Base-by-base conservation (phyloP, 2,113 vertebrate species). In the Hydropotes inermis region DNA sequence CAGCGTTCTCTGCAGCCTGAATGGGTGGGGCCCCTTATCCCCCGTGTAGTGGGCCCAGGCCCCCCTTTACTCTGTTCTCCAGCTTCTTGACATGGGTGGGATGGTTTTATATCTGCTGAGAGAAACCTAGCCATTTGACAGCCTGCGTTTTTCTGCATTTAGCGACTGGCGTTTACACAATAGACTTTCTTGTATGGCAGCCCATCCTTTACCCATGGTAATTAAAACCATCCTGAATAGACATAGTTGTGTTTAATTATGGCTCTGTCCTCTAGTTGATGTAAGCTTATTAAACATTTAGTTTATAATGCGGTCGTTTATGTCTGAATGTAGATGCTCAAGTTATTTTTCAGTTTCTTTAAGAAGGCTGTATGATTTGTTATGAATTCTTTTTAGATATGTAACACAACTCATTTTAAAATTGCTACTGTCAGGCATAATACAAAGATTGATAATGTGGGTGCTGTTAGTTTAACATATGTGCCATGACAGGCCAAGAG, bases 131-230 rank as follows among this genome's bases (percentile, higher is more conserved):
- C 86, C 27, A 39, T 89, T 95, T 81, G 85, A 67, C 79, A 97
- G 76, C 83, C 25, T 95, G 11, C 93, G n/a, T 95, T 97, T 98
- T 96, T 91, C 91, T 91, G 55, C 86, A 95, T 96, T 97, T 97
- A 95, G 88, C 83, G 58, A 83, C 88, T 85, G 45, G 43, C 47
- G 78, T 93, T 92, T 91, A 43, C 55, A 91, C 39, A 94, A 33
- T 94, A 87, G 89, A 43, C 58, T 64, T 96, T 60, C n/a, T 54
- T 95, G 6, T 84, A 13, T 79, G 87, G 52, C 78, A 95, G 86
- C 78, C 28, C 23, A 70, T 90, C 50, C 45, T 90, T 92, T 92
- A 89, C 85, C 89, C 85, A n/a, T 85, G 87, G 96, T 97, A 95
- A 95, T 96, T 98, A 96, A 97, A 97, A 81, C 89, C 74, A 89